Conservation (phyloP, 2,113 vertebrate species). For the Myotis brandtii region DNA sequence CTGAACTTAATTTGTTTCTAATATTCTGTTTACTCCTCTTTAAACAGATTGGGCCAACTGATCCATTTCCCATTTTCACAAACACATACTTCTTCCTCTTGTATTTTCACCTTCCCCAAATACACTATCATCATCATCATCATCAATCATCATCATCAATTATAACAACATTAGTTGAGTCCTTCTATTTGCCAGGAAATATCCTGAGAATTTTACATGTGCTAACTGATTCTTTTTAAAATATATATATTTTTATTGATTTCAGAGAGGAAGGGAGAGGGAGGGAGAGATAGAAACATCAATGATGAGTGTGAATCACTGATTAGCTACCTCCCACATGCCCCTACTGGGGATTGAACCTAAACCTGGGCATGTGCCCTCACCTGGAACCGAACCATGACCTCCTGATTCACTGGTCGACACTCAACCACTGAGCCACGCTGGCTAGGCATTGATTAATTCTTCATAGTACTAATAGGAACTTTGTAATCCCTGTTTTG, state of each 20-base stretch:
- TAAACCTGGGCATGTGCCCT: no score
- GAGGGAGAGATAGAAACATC: no score
- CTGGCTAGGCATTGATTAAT: background rate
- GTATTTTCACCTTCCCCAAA: background rate
- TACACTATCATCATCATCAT: background rate
- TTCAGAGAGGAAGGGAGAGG: no score
- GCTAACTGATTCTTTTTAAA: background rate
- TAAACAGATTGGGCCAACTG: background rate
- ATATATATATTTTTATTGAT: no score
- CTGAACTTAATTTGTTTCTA: background rate
- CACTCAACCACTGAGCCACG: no score
- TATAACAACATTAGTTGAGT: background rate
- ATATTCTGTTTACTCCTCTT: background rate
- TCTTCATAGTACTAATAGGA: background rate
- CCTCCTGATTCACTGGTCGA: no score
- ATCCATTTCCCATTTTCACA: slow-evolving; percentile 1
- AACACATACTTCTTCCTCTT: background rate
- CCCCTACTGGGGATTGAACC: no score
- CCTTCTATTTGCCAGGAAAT: background rate
- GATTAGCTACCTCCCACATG: no score
- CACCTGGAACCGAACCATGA: no score
- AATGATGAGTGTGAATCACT: no score
- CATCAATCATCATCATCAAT: background rate
- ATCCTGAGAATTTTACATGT: background rate
- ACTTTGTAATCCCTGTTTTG: background rate